Evolutionary conservation across 2,113 vertebrate species (phyloP).

Genomic region (Mola mola): DNA sequence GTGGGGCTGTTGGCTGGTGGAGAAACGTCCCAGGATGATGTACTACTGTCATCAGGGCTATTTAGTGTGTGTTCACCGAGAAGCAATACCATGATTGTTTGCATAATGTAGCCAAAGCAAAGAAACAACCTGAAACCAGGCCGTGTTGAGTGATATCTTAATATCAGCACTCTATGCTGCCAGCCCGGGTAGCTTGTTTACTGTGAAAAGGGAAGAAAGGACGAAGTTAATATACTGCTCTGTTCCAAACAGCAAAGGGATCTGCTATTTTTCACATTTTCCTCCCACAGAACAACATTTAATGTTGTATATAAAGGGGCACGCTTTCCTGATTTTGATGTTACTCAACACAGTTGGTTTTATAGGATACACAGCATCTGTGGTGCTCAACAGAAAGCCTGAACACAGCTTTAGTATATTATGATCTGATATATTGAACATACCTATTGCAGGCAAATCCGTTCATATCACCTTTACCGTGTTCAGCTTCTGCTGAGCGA

Average conservation of each 20-base stretch:
- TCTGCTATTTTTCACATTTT: conserved; percentile 6
- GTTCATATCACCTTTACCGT: too few relatives aligned
- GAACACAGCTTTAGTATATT: conserved; percentile 7
- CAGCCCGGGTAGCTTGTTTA: conserved; percentile 17
- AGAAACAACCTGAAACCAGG: conserved; percentile 33
- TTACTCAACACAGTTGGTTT: conserved; percentile 5
- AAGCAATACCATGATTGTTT: conserved; percentile 50
- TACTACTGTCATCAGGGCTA: conserved; percentile 52
- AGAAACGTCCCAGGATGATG: conserved; percentile 54
- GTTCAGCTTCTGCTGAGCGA: too few relatives aligned
- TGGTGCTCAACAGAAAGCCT: conserved; percentile 3
- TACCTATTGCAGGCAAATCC: too few relatives aligned
- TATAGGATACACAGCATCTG: conserved; percentile 1
- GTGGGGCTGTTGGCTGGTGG: conserved; percentile 30
- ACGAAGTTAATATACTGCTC: conserved; percentile 13
- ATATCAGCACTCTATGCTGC: conserved; percentile 42
- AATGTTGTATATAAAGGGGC: neutral
- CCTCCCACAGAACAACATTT: neutral
- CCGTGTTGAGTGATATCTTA: conserved; percentile 33
- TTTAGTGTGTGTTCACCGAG: conserved; percentile 29
- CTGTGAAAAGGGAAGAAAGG: conserved; percentile 22
- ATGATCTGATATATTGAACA: too few relatives aligned
- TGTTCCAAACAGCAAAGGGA: conserved; percentile 15
- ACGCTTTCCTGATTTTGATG: conserved; percentile 4
- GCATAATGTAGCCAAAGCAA: conserved; percentile 27